phyloP scores from a whole-genome alignment of 2,888 invertebrate species.

The Ectobius pallidus region DNA sequence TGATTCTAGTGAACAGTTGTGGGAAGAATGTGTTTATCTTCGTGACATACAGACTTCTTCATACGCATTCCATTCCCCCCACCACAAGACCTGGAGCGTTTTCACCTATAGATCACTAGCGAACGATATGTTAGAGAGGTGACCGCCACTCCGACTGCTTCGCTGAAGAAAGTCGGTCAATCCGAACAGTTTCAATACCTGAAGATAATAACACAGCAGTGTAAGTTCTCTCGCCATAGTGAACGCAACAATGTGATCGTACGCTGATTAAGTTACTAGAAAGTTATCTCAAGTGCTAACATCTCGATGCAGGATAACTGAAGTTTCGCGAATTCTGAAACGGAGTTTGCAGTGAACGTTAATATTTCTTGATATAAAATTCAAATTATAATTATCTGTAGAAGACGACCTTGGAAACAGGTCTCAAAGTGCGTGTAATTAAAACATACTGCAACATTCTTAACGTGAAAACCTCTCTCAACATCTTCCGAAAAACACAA shows the following conservation, averaged over 20 bases:
- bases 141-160: neutral
- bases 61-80: too few relatives aligned
- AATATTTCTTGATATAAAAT: too few relatives aligned
- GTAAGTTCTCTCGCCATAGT: neutral
- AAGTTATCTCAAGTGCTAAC: too few relatives aligned
- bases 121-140: neutral
- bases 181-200: slow-evolving; percentile 10
- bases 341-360: too few relatives aligned
- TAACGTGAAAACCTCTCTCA: neutral
- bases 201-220: neutral
- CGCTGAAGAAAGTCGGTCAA: slow-evolving; percentile 21
- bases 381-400: neutral
- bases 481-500: neutral
- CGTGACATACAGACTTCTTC: too few relatives aligned
- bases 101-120: slow-evolving; percentile 15
- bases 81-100: too few relatives aligned
- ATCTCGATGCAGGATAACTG: neutral
- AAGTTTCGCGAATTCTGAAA: too few relatives aligned
- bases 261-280: neutral
- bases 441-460: neutral
- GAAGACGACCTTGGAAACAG: neutral
- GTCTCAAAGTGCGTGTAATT: neutral
- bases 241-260: neutral
- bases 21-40: too few relatives aligned
- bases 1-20: too few relatives aligned